Evolutionary conservation across 2,113 vertebrate genomes (phyloP).

Genomic region (Bujurquina vittata): DNA sequence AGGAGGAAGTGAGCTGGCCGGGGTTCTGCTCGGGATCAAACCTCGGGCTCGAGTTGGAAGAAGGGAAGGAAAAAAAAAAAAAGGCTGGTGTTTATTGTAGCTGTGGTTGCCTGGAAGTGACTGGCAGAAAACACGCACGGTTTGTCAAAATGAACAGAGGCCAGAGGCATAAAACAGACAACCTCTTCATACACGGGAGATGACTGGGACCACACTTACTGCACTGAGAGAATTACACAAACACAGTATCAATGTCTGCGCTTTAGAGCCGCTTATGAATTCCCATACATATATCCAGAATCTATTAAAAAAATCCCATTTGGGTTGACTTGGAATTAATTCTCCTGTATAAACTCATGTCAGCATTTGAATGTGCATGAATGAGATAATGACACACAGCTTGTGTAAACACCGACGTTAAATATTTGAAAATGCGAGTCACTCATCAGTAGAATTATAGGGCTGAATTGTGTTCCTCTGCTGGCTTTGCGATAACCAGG

Average conservation of each 20-base stretch:
- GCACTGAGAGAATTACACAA: slow-evolving; percentile 49
- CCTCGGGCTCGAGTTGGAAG: slow-evolving; percentile 49
- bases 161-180: slow-evolving; percentile 70
- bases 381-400: slow-evolving; percentile 66
- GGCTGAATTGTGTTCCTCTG: slow-evolving; percentile 72
- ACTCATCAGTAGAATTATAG: slow-evolving; percentile 63
- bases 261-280: slow-evolving; percentile 46
- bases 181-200: slow-evolving; percentile 60
- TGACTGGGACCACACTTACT: slow-evolving; percentile 69
- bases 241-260: slow-evolving; percentile 52
- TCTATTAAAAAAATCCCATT: slow-evolving; percentile 65
- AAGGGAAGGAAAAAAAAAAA: not conserved
- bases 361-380: slow-evolving; percentile 65
- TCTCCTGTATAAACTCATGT: slow-evolving; percentile 49
- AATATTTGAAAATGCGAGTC: slow-evolving; percentile 76
- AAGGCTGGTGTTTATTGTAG: slow-evolving; percentile 77
- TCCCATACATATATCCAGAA: slow-evolving; percentile 48
- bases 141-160: slow-evolving; percentile 73
- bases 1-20: slow-evolving; percentile 83
- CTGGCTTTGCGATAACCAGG: slow-evolving; percentile 76
- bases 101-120: slow-evolving; percentile 82
- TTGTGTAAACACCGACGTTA: slow-evolving; percentile 60
- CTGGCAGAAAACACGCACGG: slow-evolving; percentile 71
- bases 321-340: slow-evolving; percentile 53
- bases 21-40: slow-evolving; percentile 91